Evolutionary conservation across 2,888 invertebrate species (phyloP), one percentile per base, ranked within the genome.

Genomic region (Drosophila fungiperda): DNA sequence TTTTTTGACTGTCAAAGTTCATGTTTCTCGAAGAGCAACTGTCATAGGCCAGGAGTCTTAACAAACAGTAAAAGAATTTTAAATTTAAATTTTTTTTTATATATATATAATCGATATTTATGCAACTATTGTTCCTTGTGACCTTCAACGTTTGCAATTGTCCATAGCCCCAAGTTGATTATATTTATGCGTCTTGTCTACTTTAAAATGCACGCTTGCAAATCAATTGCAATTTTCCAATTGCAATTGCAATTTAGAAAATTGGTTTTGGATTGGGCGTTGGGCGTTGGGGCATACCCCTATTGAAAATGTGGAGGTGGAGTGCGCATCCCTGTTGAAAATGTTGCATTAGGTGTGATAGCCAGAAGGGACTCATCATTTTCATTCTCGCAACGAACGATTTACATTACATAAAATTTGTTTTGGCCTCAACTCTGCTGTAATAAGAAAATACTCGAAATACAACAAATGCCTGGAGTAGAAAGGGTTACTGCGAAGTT

Each of bases 171-270:
- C 59, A 42, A n/a, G 32, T 36, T 57, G 40, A 64, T 65, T 69
- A 61, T 45, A 70, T 75, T 71, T 66, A 29, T n/a, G 49, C 29
- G 17, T 53, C 29, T 49, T 33, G 45, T 45, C 55, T 55, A 42
- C 45, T 61, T 11, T 20, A 48, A 61, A 58, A 45, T 66, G 66
- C 66, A 66, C 63, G 65, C 76, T 80, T 57, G 72, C 76, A 77
- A 87, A 83, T 87, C 89, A 77, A 74, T 76, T 76, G 50, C 67
- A 54, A 45, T 82, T 78, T 26, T 26, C 26, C 26, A 20, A 89
- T 82, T 78, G 83, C 61, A 74, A 78, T 74, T 78, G 80, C 79
- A 89, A 90, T 90, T 88, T 90, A 72, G 68, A 65, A 88, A 90
- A 88, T 90, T 87, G 87, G 78, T 81, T 80, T 82, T 76, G 17